Conservation (phyloP, 2,797 vertebrate species). For the Lutjanus argentimaculatus region DNA sequence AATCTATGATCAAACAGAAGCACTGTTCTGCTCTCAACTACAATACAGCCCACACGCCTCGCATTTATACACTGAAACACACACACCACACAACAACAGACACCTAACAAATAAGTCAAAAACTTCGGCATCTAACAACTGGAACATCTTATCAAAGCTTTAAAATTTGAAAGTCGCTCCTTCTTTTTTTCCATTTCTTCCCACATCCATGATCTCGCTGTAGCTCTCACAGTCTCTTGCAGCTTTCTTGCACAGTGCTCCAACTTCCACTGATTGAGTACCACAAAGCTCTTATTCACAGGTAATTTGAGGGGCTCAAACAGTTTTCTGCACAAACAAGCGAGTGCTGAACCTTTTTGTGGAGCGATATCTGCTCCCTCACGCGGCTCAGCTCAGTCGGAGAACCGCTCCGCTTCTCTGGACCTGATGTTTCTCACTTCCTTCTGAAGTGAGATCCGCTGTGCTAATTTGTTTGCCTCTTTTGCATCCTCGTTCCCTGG, state of each 20-base stretch:
- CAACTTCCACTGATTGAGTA: slow-evolving; percentile 26
- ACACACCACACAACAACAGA: neutral
- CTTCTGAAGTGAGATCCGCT: slow-evolving; percentile 28
- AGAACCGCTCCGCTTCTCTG: slow-evolving; percentile 13
- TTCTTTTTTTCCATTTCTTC: slow-evolving; percentile 19
- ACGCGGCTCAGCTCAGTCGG: neutral
- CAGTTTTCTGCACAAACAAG: slow-evolving; percentile 46
- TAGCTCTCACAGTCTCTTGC: neutral
- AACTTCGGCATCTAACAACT: slow-evolving; percentile 18
- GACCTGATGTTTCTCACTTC: slow-evolving; percentile 32
- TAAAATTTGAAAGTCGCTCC: slow-evolving; percentile 23
- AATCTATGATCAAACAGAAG: slow-evolving; percentile 77
- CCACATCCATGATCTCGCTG: neutral
- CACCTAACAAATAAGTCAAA: slow-evolving; percentile 12
- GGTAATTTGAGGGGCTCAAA: slow-evolving; percentile 36
- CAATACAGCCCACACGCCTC: slow-evolving; percentile 51
- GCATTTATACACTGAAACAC: slow-evolving; percentile 15
- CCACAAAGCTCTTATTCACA: slow-evolving; percentile 46
- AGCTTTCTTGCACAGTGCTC: slow-evolving; percentile 15
- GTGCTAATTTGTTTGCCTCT: slow-evolving; percentile 39
- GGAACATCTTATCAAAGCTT: slow-evolving; percentile 23
- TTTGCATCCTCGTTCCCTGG: slow-evolving; percentile 31
- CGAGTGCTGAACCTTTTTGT: slow-evolving; percentile 52
- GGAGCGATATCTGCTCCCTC: slow-evolving; percentile 35
- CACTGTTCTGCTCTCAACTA: slow-evolving; percentile 56